phyloP scores from a whole-genome alignment of 2,797 vertebrate genomes.

The Squalus acanthias region DNA sequence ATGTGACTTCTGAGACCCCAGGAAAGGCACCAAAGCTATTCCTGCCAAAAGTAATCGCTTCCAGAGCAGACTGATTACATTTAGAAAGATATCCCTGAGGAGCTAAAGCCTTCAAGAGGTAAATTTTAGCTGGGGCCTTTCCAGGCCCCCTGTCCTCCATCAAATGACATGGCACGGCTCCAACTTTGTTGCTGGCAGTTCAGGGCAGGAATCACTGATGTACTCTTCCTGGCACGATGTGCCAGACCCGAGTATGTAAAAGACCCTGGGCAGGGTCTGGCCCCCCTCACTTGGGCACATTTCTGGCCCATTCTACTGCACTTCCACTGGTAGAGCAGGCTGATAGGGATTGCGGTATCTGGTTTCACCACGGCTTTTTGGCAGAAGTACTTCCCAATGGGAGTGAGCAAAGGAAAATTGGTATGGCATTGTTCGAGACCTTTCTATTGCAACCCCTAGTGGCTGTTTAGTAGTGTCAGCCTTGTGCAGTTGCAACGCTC shows the following conservation, averaged over 20 bases:
- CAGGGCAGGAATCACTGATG: neutral
- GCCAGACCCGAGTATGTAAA: neutral
- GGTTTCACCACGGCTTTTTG: neutral
- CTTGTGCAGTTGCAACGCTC: neutral
- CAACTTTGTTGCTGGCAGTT: neutral
- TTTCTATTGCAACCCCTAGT: neutral
- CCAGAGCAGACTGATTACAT: neutral
- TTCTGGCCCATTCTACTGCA: neutral
- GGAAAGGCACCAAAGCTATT: neutral
- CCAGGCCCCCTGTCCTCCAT: neutral
- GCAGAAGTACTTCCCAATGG: neutral
- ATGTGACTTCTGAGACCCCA: neutral
- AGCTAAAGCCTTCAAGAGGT: neutral
- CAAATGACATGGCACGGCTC: neutral
- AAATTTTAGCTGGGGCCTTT: neutral
- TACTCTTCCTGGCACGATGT: neutral
- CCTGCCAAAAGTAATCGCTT: neutral
- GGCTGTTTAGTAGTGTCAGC: neutral
- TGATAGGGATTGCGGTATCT: neutral
- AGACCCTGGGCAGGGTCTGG: neutral
- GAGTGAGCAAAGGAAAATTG: neutral
- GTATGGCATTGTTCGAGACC: neutral
- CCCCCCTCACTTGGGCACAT: neutral
- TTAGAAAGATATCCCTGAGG: neutral
- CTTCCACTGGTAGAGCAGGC: neutral